These are phyloP conservation scores for Solen grandis DNA, from an alignment of 1,140 invertebrate species.

Conservation along the genomic window DNA sequence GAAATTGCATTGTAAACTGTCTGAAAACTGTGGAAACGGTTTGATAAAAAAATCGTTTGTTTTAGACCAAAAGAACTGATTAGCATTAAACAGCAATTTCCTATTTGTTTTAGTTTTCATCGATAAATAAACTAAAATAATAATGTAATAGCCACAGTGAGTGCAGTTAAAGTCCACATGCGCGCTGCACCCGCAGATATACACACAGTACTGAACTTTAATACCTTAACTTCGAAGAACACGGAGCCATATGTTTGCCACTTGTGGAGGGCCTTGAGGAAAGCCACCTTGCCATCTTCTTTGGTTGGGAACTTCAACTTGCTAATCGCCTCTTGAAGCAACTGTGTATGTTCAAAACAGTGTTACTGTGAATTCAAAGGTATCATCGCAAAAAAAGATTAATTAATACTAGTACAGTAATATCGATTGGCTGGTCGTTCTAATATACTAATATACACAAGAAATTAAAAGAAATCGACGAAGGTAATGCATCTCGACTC, in stretches of 20 bases:
- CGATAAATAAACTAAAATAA: no score
- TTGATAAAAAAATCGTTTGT: background rate
- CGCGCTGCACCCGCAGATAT: background rate
- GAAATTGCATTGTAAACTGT: background rate
- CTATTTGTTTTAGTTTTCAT: no score
- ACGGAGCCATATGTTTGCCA: slow-evolving; percentile 75
- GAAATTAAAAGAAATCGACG: no score
- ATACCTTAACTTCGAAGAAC: slow-evolving; percentile 77
- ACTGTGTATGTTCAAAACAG: no score
- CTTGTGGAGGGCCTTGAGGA: slow-evolving; percentile 58
- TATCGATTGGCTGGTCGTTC: no score
- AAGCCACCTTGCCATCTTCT: slow-evolving; percentile 67
- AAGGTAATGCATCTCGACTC: no score
- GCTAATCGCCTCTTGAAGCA: slow-evolving; percentile 10
- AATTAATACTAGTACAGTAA: no score
- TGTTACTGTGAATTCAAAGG: no score
- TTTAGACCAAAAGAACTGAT: background rate
- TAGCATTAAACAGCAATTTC: background rate
- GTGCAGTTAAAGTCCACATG: background rate
- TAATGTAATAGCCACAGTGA: no score
- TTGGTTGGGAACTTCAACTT: slow-evolving; percentile 49
- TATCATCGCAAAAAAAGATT: no score
- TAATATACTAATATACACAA: no score
- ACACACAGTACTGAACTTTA: background rate
- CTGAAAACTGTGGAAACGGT: background rate